Evolutionary conservation across 2,888 invertebrate species (phyloP).

Genomic region (Tetragnatha montana): DNA sequence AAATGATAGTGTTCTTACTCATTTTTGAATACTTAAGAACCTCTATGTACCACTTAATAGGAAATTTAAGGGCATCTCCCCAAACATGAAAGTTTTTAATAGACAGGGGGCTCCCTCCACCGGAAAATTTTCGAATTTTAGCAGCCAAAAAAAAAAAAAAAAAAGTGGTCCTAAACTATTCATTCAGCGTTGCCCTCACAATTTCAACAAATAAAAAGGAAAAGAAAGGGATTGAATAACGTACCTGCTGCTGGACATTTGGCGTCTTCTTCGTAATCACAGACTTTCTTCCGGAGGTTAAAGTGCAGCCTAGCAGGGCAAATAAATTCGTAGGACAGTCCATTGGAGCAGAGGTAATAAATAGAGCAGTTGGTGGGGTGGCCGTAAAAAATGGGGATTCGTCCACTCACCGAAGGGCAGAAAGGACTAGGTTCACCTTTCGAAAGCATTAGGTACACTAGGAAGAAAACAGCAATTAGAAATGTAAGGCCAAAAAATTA

Average conservation of each 20-base stretch:
- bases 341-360: constrained; percentile 61
- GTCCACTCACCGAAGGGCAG: constrained; percentile 56
- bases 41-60: no score
- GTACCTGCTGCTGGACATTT: constrained; percentile 40
- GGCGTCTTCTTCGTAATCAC: constrained; percentile 54
- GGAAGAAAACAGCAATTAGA: background rate
- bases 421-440: constrained; percentile 37
- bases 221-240: background rate
- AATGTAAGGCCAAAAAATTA: no score
- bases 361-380: constrained; percentile 61
- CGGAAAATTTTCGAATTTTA: no score
- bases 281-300: constrained; percentile 38
- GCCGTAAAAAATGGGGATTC: constrained; percentile 43
- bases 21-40: no score
- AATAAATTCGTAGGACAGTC: constrained; percentile 48
- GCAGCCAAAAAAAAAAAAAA: no score
- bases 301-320: constrained; percentile 63
- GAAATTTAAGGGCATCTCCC: no score
- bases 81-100: no score
- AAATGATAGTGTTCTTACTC: no score
- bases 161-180: no score
- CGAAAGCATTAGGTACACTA: background rate
- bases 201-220: no score
- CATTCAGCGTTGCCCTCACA: no score
- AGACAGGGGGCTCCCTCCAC: no score